Evolutionary conservation across 2,797 vertebrate species (phyloP), one percentile per base, ranked within the genome.

Genomic region (Coreius guichenoti): DNA sequence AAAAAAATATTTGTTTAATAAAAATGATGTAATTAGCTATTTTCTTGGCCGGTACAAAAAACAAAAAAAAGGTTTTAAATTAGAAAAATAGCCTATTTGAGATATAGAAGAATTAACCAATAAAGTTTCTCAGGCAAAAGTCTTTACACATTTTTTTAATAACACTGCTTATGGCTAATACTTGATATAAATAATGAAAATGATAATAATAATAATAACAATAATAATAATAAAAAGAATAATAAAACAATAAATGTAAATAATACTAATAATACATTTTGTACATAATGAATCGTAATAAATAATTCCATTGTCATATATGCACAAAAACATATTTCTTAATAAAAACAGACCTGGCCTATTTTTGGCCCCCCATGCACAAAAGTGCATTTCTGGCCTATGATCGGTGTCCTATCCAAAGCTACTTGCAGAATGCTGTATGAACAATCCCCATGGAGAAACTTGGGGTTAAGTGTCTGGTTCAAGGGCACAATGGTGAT

Each of bases 381-480:
- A 43, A 23, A 61, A 26, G 13, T 61, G 2, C 23, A 43, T 5
- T 78, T 26, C 23, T 8, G 2, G 2, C 36, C 14, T 26, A 21
- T 76, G 14, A 43, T 26, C 29, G 0, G 12, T 77, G 36, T 63
- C 7, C 21, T 47, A 23, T 23, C 11, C 36, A 61, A 61, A 73
- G 36, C 6, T 72, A 45, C 13, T 72, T 29, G 19, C 19, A 45
- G 54, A 16, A 39, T 14, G 4, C 56, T 65, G 19, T 33, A 54
- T n/a, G 23, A 83, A 31, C 33, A 56, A 36, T 43, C 23, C 61
- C 23, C 2, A 51, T 29, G 45, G 23, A 83, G 45, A 76, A 67
- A 51, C 8, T 23, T 76, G 16, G 45, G 31, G 72, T 75, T 76
- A 83, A 83, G 58, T 47, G 56, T n/a, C 81, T 68, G 9, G n/a